Evolutionary conservation across 2,113 vertebrate genomes (phyloP).

Genomic region (Chamaetylas fuelleborni): DNA sequence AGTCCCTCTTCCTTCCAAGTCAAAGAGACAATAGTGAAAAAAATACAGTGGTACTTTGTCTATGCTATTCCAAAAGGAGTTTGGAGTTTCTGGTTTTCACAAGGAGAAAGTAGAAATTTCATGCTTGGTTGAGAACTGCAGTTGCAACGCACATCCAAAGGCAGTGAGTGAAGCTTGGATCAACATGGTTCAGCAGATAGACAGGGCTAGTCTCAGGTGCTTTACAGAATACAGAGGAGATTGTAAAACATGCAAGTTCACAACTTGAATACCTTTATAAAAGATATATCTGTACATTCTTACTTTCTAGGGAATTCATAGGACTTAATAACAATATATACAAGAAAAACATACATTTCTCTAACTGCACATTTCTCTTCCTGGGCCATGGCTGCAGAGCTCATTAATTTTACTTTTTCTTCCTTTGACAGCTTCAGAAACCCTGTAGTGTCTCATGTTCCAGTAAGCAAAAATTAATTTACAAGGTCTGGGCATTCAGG

Average conservation of each 20-base stretch:
- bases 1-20: neutral
- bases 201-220: neutral
- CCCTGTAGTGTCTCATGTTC: neutral
- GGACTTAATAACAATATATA: neutral
- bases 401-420: neutral
- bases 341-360: neutral
- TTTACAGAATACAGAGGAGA: neutral
- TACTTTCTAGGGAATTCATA: neutral
- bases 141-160: neutral
- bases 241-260: neutral
- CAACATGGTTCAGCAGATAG: neutral
- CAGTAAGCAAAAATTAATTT: conserved; percentile 21
- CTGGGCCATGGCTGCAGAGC: neutral
- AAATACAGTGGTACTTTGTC: neutral
- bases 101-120: neutral
- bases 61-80: neutral
- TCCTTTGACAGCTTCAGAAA: neutral
- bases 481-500: neutral
- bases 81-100: neutral
- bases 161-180: neutral
- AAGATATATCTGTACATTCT: neutral
- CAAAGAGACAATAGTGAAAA: neutral
- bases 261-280: neutral
- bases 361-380: neutral
- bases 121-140: neutral